These are phyloP conservation scores for Melitaea athalia DNA, from an alignment of 2,888 invertebrate genomes.

Conservation along the genomic window DNA sequence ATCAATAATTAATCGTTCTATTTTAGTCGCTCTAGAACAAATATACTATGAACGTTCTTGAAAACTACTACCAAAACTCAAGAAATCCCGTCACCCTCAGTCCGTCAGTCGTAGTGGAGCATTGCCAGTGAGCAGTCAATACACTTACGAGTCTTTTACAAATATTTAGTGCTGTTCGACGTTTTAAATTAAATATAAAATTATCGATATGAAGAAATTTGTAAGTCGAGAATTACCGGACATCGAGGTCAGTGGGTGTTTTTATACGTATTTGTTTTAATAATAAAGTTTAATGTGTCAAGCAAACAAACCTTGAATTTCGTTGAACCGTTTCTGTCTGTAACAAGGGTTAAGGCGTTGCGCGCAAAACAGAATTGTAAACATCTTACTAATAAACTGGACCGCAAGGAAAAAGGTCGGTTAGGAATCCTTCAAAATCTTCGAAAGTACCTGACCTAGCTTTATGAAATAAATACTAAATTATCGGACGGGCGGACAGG, in stretches of 20 bases:
- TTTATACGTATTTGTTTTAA: neutral
- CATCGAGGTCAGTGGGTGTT: slow-evolving; percentile 86
- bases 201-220: slow-evolving; percentile 70
- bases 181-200: slow-evolving; percentile 29
- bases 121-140: slow-evolving; percentile 80
- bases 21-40: slow-evolving; percentile 16
- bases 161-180: slow-evolving; percentile 11
- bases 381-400: too few relatives aligned
- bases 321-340: too few relatives aligned
- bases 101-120: slow-evolving; percentile 60
- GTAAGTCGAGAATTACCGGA: slow-evolving; percentile 89
- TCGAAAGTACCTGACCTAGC: too few relatives aligned
- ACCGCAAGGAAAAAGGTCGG: too few relatives aligned
- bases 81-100: slow-evolving; percentile 50
- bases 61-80: slow-evolving; percentile 6
- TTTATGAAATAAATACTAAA: too few relatives aligned
- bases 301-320: too few relatives aligned
- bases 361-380: too few relatives aligned
- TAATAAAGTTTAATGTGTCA: too few relatives aligned
- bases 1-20: slow-evolving; percentile 4
- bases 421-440: too few relatives aligned
- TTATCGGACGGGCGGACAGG: too few relatives aligned
- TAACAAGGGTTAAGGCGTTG: too few relatives aligned
- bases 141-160: slow-evolving; percentile 43
- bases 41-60: neutral